Evolutionary conservation across 2,797 vertebrate genomes (phyloP).

Genomic region (Platyrinchus mystaceus): DNA sequence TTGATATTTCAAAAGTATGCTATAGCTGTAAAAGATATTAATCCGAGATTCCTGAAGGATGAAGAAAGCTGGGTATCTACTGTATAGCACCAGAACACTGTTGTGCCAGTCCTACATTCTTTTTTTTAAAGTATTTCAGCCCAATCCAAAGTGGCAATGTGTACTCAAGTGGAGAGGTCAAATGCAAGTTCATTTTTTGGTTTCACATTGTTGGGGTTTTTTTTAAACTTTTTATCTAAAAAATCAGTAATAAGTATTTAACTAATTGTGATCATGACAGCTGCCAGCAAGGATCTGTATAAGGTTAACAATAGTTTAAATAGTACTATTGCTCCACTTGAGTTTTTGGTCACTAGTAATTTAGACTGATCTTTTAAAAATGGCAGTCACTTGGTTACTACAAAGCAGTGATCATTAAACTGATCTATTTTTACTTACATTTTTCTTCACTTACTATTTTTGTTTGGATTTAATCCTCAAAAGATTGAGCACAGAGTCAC

Average conservation of each 20-base stretch:
- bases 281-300: neutral
- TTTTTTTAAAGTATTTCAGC: neutral
- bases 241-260: neutral
- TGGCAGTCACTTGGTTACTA: neutral
- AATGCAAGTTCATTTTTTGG: neutral
- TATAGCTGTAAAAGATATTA: neutral
- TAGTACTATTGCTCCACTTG: neutral
- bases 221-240: neutral
- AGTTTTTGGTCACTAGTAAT: neutral
- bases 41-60: neutral
- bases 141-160: neutral
- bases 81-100: neutral
- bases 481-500: neutral
- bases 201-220: neutral
- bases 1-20: neutral
- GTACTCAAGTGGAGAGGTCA: neutral
- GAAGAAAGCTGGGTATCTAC: neutral
- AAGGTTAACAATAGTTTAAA: neutral
- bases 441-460: neutral
- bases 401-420: neutral
- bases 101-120: neutral
- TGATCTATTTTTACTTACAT: neutral
- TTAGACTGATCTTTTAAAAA: neutral
- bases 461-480: neutral
- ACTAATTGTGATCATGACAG: neutral